A percentile compares a stretch with the other conserved stretches of the same genome.
Evolutionary conservation across 92 coral and sea anemone species (phyloP).

Genomic region (Epizoanthus scotinus): DNA sequence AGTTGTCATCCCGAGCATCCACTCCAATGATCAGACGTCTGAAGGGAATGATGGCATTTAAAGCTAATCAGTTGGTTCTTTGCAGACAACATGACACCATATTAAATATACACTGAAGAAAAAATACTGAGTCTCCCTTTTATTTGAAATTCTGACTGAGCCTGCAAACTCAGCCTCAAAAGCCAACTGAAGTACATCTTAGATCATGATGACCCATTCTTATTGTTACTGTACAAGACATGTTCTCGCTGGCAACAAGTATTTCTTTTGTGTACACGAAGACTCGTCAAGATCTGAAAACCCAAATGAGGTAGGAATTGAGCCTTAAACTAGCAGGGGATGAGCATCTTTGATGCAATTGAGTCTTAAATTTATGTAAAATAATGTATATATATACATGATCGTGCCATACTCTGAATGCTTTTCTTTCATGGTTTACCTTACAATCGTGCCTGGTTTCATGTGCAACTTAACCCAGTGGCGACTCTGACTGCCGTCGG

Average conservation of each 20-base stretch:
- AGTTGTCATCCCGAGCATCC: constrained; percentile 94
- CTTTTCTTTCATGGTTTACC: constrained; percentile 34
- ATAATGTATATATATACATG: neutral
- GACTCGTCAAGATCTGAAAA: too few species aligned
- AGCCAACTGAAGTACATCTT: neutral
- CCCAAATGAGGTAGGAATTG: too few species aligned
- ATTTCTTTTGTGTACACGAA: too few species aligned
- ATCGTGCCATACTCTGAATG: neutral
- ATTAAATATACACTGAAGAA: too few species aligned
- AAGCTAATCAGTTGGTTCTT: neutral
- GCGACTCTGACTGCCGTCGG: constrained; percentile 96
- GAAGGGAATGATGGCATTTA: neutral
- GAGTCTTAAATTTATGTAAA: neutral
- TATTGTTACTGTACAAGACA: too few species aligned
- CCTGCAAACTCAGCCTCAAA: neutral
- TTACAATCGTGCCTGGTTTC: constrained; percentile 87
- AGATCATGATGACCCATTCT: neutral
- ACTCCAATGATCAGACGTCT: constrained; percentile 84
- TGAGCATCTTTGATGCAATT: too few species aligned
- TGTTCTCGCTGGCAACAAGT: too few species aligned
- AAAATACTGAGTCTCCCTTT: too few species aligned
- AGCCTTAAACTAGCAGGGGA: too few species aligned
- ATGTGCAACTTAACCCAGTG: constrained; percentile 94
- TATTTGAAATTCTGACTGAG: too few species aligned
- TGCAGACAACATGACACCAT: too few species aligned